These are phyloP conservation scores for Pardalotus punctatus DNA, from an alignment of 2,113 vertebrate genomes.

Conservation along the genomic window DNA sequence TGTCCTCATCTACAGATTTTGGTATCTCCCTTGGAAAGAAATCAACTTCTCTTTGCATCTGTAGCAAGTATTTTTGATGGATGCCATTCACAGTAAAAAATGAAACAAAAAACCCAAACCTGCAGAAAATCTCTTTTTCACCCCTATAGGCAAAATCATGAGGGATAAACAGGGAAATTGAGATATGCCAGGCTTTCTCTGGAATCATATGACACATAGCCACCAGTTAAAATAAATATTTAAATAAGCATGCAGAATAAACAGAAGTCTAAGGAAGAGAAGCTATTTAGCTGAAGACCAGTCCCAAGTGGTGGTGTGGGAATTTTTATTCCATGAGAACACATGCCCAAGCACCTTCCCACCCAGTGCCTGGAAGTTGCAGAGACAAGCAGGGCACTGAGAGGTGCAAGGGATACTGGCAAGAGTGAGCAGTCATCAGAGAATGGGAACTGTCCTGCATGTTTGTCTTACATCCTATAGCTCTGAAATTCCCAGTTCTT, in stretches of 20 bases:
- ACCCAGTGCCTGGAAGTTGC: fast-evolving
- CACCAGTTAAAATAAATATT: neutral
- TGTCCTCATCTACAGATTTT: neutral
- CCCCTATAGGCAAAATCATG: neutral
- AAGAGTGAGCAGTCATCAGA: neutral
- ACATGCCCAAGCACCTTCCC: neutral
- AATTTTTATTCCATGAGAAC: neutral
- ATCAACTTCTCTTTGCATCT: neutral
- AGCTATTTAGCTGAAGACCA: neutral
- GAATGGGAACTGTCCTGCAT: neutral
- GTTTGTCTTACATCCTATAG: neutral
- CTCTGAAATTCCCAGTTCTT: neutral
- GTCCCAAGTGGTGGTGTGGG: neutral
- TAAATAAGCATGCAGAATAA: neutral
- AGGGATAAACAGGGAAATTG: neutral
- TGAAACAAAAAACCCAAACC: neutral
- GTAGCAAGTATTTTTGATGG: neutral
- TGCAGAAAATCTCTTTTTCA: neutral
- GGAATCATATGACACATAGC: neutral
- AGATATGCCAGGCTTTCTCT: neutral
- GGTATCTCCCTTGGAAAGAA: neutral
- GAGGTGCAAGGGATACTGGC: neutral
- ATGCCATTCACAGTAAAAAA: neutral
- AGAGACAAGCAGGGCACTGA: neutral
- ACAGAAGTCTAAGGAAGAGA: neutral